These are phyloP conservation scores for Mormyrops attenuatus DNA, from an alignment of 2,797 vertebrate species.

Conservation along the genomic window DNA sequence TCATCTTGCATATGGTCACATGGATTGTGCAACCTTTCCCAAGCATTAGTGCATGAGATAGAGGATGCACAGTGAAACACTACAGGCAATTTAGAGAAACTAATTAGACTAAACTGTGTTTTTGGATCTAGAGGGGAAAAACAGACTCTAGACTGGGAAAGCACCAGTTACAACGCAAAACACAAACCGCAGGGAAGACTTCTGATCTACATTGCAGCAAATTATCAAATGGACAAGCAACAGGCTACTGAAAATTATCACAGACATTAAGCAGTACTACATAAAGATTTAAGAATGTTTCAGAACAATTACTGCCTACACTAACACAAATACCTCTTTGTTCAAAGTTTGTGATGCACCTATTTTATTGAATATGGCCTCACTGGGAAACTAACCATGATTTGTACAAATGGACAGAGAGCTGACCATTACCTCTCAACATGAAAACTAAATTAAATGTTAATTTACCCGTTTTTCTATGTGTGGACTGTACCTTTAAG, in stretches of 20 bases:
- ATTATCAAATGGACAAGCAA: background rate
- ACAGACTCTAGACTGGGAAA: background rate
- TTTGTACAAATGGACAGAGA: background rate
- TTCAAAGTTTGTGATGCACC: slow-evolving; percentile 7
- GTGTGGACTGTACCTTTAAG: background rate
- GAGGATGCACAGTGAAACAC: background rate
- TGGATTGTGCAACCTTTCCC: background rate
- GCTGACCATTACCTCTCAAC: background rate
- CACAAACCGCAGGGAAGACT: background rate
- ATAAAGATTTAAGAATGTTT: background rate
- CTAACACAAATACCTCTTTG: background rate
- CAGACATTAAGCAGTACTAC: background rate
- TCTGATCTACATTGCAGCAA: background rate
- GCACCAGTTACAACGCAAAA: background rate
- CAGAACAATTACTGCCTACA: background rate
- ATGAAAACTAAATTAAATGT: background rate
- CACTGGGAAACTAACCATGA: background rate
- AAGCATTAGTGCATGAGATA: background rate
- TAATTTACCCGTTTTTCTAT: background rate
- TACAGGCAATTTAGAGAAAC: background rate
- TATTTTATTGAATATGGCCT: slow-evolving; percentile 16
- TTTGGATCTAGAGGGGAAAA: background rate
- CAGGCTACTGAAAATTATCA: background rate
- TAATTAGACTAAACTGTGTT: background rate
- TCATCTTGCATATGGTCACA: background rate